Percentiles rank a stretch among this genome's conserved stretches.
Evolutionary conservation across 2,888 invertebrate genomes (phyloP).

Genomic region (Lumbricus terrestris): DNA sequence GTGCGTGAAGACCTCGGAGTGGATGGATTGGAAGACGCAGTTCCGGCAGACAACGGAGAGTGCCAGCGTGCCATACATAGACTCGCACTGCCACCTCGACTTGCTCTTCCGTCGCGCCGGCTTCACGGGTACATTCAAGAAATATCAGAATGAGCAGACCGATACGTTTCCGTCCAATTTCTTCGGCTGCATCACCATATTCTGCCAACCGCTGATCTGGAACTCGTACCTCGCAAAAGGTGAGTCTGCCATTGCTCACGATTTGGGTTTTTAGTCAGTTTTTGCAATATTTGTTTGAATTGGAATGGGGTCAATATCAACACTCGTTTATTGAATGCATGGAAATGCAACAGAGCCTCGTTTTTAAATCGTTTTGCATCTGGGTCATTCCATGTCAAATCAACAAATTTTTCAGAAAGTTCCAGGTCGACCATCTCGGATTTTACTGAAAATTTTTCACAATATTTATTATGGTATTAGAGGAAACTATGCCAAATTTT

Average conservation of each 20-base stretch:
- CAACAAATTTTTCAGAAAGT: too few relatives aligned
- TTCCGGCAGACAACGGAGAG: background rate
- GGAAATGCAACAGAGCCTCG: too few relatives aligned
- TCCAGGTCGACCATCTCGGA: too few relatives aligned
- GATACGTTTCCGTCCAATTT: conserved; percentile 54
- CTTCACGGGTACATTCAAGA: conserved; percentile 45
- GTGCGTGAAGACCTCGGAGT: too few relatives aligned
- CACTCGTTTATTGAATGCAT: too few relatives aligned
- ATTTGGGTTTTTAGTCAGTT: background rate
- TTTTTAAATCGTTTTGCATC: too few relatives aligned
- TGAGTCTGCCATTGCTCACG: background rate
- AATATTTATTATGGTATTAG: too few relatives aligned
- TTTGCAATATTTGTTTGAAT: background rate
- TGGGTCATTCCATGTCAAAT: too few relatives aligned
- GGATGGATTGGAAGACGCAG: background rate
- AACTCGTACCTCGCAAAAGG: background rate
- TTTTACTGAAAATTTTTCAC: too few relatives aligned
- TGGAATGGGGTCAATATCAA: too few relatives aligned
- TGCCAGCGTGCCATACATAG: conserved; percentile 45
- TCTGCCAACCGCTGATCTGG: conserved; percentile 57
- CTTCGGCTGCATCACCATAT: conserved; percentile 60
- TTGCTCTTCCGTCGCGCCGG: conserved; percentile 48
- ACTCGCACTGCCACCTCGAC: conserved; percentile 61
- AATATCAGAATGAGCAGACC: conserved; percentile 43
- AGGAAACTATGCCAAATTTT: too few relatives aligned